A percentile compares a stretch with the other conserved stretches of the same genome.
These are phyloP conservation scores for Tupaia chinensis DNA, from an alignment of 2,113 vertebrate genomes.

Conservation along the genomic window DNA sequence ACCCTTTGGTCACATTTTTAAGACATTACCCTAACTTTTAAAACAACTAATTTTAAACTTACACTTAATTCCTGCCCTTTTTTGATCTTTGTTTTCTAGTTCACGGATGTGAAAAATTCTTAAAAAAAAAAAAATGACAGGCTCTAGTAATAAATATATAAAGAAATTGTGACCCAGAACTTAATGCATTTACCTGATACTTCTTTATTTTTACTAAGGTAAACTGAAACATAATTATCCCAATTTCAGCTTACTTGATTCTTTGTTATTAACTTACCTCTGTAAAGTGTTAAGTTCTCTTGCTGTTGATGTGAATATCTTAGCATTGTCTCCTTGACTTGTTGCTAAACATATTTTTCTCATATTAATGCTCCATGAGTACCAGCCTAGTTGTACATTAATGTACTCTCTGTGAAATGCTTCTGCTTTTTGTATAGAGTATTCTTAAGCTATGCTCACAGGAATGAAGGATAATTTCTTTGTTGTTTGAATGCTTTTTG, in stretches of 20 bases:
- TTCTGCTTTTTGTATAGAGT: slow-evolving; percentile 49
- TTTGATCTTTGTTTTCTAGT: slow-evolving; percentile 55
- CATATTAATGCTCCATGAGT: slow-evolving; percentile 28
- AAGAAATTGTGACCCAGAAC: slow-evolving; percentile 8
- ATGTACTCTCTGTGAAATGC: slow-evolving; percentile 42
- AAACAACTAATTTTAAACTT: slow-evolving; percentile 45
- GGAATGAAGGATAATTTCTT: slow-evolving; percentile 44
- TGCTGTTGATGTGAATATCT: not conserved
- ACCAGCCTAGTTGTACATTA: not conserved
- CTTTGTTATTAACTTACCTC: slow-evolving; percentile 42
- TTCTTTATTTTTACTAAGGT: slow-evolving; percentile 38
- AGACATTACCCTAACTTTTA: slow-evolving; percentile 43
- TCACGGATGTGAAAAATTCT: slow-evolving; percentile 13
- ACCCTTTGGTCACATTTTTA: slow-evolving; percentile 25
- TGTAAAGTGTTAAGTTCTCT: slow-evolving; percentile 19
- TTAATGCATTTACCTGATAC: slow-evolving; percentile 27
- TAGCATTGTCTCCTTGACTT: slow-evolving; percentile 21
- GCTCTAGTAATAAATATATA: slow-evolving; percentile 33
- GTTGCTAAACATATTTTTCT: slow-evolving; percentile 20
- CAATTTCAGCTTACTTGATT: slow-evolving; percentile 16
- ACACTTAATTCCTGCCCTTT: not conserved
- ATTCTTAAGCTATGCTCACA: slow-evolving; percentile 26
- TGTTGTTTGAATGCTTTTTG: slow-evolving; percentile 1
- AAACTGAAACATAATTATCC: slow-evolving; percentile 51
- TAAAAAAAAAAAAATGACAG: not conserved